Evolutionary conservation across 2,113 vertebrate species (phyloP).

Genomic region (Etheostoma cragini): DNA sequence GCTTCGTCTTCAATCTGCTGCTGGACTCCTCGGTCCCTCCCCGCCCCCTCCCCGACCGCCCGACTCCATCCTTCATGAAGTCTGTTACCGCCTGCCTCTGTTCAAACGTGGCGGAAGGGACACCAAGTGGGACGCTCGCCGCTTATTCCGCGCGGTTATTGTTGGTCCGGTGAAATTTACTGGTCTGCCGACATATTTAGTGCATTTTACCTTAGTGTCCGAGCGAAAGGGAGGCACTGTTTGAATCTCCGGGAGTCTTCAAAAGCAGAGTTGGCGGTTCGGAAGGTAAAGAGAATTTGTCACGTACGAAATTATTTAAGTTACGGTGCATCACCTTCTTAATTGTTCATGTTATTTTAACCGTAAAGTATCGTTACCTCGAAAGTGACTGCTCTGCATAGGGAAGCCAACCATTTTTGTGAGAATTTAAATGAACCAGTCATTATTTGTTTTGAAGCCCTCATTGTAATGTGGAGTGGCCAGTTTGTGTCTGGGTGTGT

Average conservation of each 20-base stretch:
- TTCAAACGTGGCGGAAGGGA: conserved; percentile 63
- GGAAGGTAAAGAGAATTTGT: conserved; percentile 54
- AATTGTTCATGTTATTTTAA: background rate
- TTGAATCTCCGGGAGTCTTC: conserved; percentile 12
- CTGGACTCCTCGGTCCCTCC: conserved; percentile 40
- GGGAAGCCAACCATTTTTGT: fast-evolving
- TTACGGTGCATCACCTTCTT: background rate
- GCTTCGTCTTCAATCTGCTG: conserved; percentile 34
- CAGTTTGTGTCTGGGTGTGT: conserved; percentile 15
- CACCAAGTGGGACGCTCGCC: conserved; percentile 30
- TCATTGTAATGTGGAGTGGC: conserved; percentile 11
- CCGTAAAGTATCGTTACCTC: background rate
- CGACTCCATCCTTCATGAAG: conserved; percentile 54
- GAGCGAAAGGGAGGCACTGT: conserved; percentile 18
- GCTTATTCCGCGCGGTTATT: conserved; percentile 41
- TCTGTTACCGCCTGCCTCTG: conserved; percentile 33
- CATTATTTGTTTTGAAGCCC: conserved; percentile 21
- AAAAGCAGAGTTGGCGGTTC: conserved; percentile 10
- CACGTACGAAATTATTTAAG: conserved; percentile 5
- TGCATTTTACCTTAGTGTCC: background rate
- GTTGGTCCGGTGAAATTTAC: conserved; percentile 44
- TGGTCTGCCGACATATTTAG: conserved; percentile 25
- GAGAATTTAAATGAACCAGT: background rate
- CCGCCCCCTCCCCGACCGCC: background rate
- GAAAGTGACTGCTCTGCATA: fast-evolving